Evolutionary conservation across 2,113 vertebrate species (phyloP).

Genomic region (Oncorhynchus kisutch): DNA sequence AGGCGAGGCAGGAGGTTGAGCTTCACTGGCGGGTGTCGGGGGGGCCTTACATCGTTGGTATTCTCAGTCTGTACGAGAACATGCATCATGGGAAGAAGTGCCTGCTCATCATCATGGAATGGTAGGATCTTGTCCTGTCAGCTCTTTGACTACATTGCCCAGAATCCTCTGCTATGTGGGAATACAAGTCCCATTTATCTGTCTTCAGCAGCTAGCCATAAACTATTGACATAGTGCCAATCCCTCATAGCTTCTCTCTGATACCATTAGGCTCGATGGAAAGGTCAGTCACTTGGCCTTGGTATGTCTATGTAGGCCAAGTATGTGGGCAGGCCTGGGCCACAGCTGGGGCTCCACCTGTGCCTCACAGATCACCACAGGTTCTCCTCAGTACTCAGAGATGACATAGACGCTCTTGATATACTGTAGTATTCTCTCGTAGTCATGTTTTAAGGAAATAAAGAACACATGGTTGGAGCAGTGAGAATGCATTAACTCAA

Average conservation of each 20-base stretch:
- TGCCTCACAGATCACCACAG: conserved; percentile 3
- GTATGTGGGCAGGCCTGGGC: conserved; percentile 1
- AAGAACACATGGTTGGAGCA: too few relatives aligned
- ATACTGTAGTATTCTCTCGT: neutral
- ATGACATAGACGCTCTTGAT: neutral
- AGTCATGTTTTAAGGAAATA: too few relatives aligned
- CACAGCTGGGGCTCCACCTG: conserved; percentile 7
- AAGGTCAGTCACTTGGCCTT: conserved; percentile 22
- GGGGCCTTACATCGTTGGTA: conserved; percentile 85
- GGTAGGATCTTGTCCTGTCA: conserved; percentile 65
- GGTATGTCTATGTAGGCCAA: conserved; percentile 9
- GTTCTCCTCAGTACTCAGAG: neutral
- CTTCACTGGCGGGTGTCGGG: conserved; percentile 88
- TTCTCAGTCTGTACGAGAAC: conserved; percentile 88
- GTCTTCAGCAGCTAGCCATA: neutral
- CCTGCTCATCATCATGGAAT: conserved; percentile 98
- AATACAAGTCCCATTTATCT: neutral
- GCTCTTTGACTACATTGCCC: neutral
- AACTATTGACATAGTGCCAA: neutral
- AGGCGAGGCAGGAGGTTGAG: conserved; percentile 91
- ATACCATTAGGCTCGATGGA: neutral
- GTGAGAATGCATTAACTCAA: too few relatives aligned
- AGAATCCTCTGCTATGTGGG: neutral
- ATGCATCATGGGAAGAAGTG: conserved; percentile 94
- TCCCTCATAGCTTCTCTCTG: neutral